Conservation (phyloP, 1,140 invertebrate species). For the Aricia agestis region DNA sequence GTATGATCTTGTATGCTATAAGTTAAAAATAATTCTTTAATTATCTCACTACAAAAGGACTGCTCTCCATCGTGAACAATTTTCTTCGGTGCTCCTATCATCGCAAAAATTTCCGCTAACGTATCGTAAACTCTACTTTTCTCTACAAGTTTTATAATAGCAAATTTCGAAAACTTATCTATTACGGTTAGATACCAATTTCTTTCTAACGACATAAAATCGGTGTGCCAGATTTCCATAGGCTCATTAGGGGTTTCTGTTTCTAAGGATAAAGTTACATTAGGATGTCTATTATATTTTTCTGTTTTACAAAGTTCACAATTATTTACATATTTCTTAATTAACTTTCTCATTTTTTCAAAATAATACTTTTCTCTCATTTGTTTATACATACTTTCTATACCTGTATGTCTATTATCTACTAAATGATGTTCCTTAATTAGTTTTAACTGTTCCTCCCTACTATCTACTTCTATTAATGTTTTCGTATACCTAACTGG, state of each 20-base stretch:
- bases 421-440: slow-evolving; percentile 11
- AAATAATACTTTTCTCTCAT: slow-evolving; percentile 9
- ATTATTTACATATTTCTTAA: slow-evolving; percentile 10
- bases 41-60: slow-evolving; percentile 27
- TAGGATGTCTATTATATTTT: slow-evolving; percentile 17
- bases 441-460: too few species aligned
- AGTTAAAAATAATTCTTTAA: slow-evolving; percentile 21
- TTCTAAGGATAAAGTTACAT: background rate
- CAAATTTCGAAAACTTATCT: slow-evolving; percentile 20
- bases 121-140: slow-evolving; percentile 21
- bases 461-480: too few species aligned
- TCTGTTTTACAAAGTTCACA: slow-evolving; percentile 12
- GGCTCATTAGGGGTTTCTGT: slow-evolving; percentile 13
- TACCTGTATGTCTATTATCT: slow-evolving; percentile 14
- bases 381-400: slow-evolving; percentile 13
- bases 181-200: slow-evolving; percentile 15
- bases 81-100: slow-evolving; percentile 25
- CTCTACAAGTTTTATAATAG: slow-evolving; percentile 14
- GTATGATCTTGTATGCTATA: slow-evolving; percentile 28
- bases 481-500: too few species aligned
- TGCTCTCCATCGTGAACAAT: slow-evolving; percentile 30
- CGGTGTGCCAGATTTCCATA: slow-evolving; percentile 13
- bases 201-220: slow-evolving; percentile 17
- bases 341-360: background rate
- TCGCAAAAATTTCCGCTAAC: slow-evolving; percentile 17